phyloP scores from a whole-genome alignment of 2,797 vertebrate genomes.

The Coregonus sp. region DNA sequence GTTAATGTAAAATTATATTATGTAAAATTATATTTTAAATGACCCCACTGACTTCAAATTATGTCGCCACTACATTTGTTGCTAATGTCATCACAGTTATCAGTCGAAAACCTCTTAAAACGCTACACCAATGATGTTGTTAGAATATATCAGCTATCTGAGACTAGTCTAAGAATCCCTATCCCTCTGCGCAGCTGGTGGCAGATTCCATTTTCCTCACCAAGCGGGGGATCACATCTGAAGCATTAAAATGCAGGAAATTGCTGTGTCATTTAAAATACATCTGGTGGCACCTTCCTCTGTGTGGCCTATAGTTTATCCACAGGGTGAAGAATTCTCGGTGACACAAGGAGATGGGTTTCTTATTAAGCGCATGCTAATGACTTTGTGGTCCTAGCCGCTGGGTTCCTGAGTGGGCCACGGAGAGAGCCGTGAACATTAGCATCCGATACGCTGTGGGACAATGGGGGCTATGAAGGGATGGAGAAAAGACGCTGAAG shows the following conservation, averaged over 20 bases:
- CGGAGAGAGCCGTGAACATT: constrained; percentile 21
- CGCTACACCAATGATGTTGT: constrained; percentile 16
- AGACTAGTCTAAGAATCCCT: constrained; percentile 38
- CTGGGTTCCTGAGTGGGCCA: constrained; percentile 17
- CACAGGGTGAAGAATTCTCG: constrained; percentile 45
- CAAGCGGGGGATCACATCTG: constrained; percentile 58
- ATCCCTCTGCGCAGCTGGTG: constrained; percentile 49
- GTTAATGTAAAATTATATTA: background rate
- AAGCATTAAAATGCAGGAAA: constrained; percentile 52
- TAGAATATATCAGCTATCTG: constrained; percentile 42
- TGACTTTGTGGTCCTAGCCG: constrained; percentile 30
- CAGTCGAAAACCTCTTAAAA: background rate
- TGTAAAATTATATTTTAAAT: background rate
- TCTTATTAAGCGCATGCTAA: constrained; percentile 49
- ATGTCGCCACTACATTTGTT: background rate
- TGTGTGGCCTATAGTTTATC: constrained; percentile 34
- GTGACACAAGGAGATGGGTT: constrained; percentile 39
- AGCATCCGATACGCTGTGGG: constrained; percentile 20
- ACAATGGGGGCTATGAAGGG: constrained; percentile 3
- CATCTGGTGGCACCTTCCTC: constrained; percentile 43
- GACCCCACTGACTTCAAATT: background rate
- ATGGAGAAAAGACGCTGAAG: constrained; percentile 19
- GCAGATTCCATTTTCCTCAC: constrained; percentile 66
- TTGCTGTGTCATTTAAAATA: constrained; percentile 57
- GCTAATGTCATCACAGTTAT: background rate